These are phyloP conservation scores for Trogon melanurus DNA, from an alignment of 2,113 vertebrate genomes.

Conservation along the genomic window DNA sequence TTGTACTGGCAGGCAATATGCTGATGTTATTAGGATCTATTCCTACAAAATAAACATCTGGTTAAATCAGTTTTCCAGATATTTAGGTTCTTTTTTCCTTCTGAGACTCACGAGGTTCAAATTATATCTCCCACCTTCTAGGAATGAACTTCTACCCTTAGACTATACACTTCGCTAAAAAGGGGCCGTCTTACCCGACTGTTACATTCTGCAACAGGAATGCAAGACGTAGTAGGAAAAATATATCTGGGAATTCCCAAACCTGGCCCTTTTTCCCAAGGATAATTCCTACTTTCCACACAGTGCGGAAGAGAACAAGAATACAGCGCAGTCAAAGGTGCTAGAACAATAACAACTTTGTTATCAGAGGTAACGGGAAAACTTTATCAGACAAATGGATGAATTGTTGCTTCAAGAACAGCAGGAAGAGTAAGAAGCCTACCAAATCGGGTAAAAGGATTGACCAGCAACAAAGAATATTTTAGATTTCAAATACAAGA, in stretches of 20 bases:
- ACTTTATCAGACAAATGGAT: not conserved
- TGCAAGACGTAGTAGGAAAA: not conserved
- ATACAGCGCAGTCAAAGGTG: not conserved
- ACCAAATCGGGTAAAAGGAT: not conserved
- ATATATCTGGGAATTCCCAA: not conserved
- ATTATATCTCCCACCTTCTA: not conserved
- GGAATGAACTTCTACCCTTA: not conserved
- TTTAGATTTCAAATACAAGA: not conserved
- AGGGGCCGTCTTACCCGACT: not conserved
- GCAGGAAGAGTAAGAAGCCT: not conserved
- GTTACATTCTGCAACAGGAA: not conserved
- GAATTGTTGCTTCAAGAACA: not conserved
- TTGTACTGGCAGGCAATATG: not conserved
- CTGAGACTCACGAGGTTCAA: not conserved
- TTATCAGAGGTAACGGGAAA: not conserved
- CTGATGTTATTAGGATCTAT: not conserved
- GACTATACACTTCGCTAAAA: not conserved
- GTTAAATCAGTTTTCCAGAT: not conserved
- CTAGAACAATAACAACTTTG: not conserved
- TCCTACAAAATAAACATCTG: not conserved
- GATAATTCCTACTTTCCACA: not conserved
- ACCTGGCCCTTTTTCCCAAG: not conserved
- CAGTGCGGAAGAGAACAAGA: not conserved
- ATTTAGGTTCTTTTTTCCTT: not conserved
- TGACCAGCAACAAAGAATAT: not conserved